Conservation (phyloP, 2,888 invertebrate species). For the Xanthorhoe spadicearia region DNA sequence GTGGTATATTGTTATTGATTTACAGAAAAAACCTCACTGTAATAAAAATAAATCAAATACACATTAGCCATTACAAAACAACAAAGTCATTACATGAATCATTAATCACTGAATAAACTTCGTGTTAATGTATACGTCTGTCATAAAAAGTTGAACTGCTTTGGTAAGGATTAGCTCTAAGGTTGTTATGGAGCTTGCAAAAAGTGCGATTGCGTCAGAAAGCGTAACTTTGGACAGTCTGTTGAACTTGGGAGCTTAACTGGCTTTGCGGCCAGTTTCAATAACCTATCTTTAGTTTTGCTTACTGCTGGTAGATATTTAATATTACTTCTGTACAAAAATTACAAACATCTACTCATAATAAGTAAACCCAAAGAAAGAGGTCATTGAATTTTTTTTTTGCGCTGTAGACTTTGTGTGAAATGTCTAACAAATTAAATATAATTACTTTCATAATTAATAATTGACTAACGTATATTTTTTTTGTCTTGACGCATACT, state of each 20-base stretch:
- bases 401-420: not conserved
- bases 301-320: no score
- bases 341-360: no score
- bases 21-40: not conserved
- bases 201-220: conserved; percentile 35
- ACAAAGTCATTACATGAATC: conserved; percentile 47
- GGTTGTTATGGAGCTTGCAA: conserved; percentile 33
- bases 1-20: not conserved
- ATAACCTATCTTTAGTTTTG: no score
- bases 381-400: not conserved
- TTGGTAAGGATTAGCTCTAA: conserved; percentile 36
- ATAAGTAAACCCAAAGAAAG: no score
- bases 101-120: conserved; percentile 57
- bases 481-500: no score
- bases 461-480: no score
- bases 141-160: conserved; percentile 31
- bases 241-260: conserved; percentile 25
- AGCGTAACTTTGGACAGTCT: conserved; percentile 24
- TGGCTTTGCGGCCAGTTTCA: no score
- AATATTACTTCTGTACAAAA: no score
- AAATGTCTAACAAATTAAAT: no score
- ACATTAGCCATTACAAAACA: conserved; percentile 3
- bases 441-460: no score
- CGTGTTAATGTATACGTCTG: conserved; percentile 38
- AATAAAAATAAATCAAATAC: not conserved